Percentiles rank a stretch among this genome's conserved stretches.
Conservation (phyloP, 2,797 vertebrate genomes). For the Erpetoichthys calabaricus region DNA sequence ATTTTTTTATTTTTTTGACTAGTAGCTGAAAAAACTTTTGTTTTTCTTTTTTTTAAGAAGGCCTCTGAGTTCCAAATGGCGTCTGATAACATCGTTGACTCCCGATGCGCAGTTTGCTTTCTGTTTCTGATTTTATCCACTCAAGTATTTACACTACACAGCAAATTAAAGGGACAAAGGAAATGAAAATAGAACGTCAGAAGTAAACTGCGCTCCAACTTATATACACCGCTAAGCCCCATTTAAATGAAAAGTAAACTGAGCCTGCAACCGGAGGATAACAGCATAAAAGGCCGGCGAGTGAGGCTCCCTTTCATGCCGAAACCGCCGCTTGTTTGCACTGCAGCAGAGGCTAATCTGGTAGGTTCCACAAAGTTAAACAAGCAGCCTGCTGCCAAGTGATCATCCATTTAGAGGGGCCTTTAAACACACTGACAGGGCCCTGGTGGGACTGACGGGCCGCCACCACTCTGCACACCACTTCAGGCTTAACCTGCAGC, state of each 20-base stretch:
- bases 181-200: background rate
- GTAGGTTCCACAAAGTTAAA: slow-evolving; percentile 51
- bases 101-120: too few species aligned
- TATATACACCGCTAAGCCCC: slow-evolving; percentile 8
- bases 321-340: slow-evolving; percentile 38
- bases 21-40: too few species aligned
- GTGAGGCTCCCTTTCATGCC: slow-evolving; percentile 19
- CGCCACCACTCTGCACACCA: too few species aligned
- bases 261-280: slow-evolving; percentile 18
- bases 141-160: background rate
- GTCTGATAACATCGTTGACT: too few species aligned
- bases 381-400: slow-evolving; percentile 46
- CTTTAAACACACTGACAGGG: slow-evolving; percentile 38
- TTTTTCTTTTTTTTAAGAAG: too few species aligned
- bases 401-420: slow-evolving; percentile 34
- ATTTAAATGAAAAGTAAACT: slow-evolving; percentile 22
- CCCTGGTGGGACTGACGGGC: slow-evolving; percentile 20
- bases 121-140: too few species aligned
- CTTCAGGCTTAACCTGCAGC: too few species aligned
- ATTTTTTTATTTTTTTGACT: too few species aligned
- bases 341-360: slow-evolving; percentile 43
- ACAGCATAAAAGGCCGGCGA: slow-evolving; percentile 17
- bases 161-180: background rate
- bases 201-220: background rate
- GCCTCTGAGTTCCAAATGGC: too few species aligned